Conservation (phyloP, 2,888 invertebrate genomes). For the Metellina segmentata region DNA sequence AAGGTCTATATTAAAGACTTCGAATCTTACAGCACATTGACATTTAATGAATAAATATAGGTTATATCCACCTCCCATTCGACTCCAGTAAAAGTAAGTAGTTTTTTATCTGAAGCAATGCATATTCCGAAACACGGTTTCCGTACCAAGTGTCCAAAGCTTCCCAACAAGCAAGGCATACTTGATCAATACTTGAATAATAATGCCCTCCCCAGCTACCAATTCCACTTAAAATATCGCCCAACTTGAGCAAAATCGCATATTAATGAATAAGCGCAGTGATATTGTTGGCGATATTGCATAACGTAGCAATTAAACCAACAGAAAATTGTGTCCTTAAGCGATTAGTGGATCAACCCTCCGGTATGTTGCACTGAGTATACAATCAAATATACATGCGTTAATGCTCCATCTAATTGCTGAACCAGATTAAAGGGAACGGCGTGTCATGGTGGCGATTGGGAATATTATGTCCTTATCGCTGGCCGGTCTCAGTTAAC, state of each 20-base stretch:
- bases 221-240: too few relatives aligned
- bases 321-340: conserved; percentile 7
- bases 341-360: conserved; percentile 21
- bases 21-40: too few relatives aligned
- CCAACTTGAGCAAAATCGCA: not conserved
- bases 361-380: not conserved
- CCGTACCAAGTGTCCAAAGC: too few relatives aligned
- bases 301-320: not conserved
- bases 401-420: conserved; percentile 42
- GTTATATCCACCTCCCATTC: too few relatives aligned
- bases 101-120: too few relatives aligned
- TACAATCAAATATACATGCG: conserved; percentile 41
- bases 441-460: conserved; percentile 27
- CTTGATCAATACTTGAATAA: too few relatives aligned
- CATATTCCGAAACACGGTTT: too few relatives aligned
- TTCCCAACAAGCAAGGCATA: too few relatives aligned
- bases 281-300: not conserved
- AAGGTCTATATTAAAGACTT: too few relatives aligned
- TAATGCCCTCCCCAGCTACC: too few relatives aligned
- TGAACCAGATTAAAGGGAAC: conserved; percentile 47
- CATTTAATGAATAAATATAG: too few relatives aligned
- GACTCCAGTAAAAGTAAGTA: too few relatives aligned
- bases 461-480: conserved; percentile 47
- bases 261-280: not conserved
- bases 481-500: conserved; percentile 3